Conservation (phyloP, 2,797 vertebrate species). For the Poecilia velifera region DNA sequence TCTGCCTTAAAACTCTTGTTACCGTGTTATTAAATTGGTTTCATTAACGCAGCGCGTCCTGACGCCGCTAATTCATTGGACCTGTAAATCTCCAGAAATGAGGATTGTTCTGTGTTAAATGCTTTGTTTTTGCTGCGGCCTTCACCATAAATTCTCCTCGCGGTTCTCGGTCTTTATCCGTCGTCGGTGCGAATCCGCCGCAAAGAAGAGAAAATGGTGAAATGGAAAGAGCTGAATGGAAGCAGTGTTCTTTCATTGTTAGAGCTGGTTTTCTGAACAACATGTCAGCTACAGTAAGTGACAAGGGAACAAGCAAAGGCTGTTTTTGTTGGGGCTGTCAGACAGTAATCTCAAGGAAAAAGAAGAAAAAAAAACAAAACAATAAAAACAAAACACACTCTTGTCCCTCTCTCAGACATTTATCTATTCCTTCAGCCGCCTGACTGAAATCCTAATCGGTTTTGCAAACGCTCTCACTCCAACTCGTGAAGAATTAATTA, state of each 20-base stretch:
- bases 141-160: background rate
- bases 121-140: constrained; percentile 1
- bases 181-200: constrained; percentile 1
- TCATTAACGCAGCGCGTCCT: background rate
- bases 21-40: background rate
- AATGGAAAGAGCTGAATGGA: constrained; percentile 36
- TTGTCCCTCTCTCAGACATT: constrained; percentile 50
- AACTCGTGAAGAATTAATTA: constrained; percentile 38
- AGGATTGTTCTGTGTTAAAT: background rate
- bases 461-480: constrained; percentile 27
- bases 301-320: constrained; percentile 65
- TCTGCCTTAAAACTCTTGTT: background rate
- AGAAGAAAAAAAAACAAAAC: background rate
- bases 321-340: constrained; percentile 64
- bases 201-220: constrained; percentile 27
- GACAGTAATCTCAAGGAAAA: constrained; percentile 49
- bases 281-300: constrained; percentile 66
- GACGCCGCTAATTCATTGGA: background rate
- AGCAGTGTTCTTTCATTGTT: constrained; percentile 47
- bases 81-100: background rate
- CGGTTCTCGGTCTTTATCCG: constrained; percentile 5
- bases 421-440: constrained; percentile 57
- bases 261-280: constrained; percentile 50
- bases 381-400: background rate
- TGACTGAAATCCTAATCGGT: constrained; percentile 61